A percentile compares a stretch with the other conserved stretches of the same genome.
These are phyloP conservation scores for Amblyornis subalaris DNA, from an alignment of 2,113 vertebrate genomes.

Conservation along the genomic window DNA sequence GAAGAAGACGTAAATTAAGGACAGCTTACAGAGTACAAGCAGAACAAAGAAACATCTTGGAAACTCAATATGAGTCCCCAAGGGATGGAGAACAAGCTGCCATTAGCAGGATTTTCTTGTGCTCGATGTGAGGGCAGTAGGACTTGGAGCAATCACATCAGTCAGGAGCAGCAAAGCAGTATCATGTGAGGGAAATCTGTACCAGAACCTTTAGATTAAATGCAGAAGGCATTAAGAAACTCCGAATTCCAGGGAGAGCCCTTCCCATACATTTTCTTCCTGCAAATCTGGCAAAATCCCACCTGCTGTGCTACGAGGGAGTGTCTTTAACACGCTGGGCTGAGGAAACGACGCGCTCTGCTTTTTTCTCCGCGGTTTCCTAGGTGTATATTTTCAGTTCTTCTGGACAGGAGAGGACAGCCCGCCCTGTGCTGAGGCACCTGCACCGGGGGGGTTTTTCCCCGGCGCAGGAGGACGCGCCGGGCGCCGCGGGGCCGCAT, in stretches of 20 bases:
- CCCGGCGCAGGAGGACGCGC: fast-evolving
- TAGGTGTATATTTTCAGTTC: fast-evolving
- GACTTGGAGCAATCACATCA: not conserved
- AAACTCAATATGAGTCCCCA: not conserved
- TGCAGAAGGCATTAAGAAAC: not conserved
- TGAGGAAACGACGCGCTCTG: fast-evolving
- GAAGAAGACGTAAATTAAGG: not conserved
- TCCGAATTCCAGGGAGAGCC: fast-evolving
- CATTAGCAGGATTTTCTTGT: not conserved
- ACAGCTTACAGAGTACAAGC: not conserved
- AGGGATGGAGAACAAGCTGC: not conserved
- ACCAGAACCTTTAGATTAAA: not conserved
- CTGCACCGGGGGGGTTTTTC: fast-evolving
- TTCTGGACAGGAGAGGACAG: fast-evolving
- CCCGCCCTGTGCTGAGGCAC: fast-evolving
- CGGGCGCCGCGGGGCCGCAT: not conserved
- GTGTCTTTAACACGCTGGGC: fast-evolving
- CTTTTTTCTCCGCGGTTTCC: fast-evolving
- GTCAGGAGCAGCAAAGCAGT: not conserved
- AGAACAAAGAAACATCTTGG: not conserved
- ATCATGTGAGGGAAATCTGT: not conserved
- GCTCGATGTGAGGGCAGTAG: fast-evolving
- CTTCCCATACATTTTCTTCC: not conserved
- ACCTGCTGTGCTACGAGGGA: fast-evolving
- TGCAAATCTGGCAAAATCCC: not conserved